Conservation (phyloP, 1,140 invertebrate genomes). For the Himalopsyche phryganea region DNA sequence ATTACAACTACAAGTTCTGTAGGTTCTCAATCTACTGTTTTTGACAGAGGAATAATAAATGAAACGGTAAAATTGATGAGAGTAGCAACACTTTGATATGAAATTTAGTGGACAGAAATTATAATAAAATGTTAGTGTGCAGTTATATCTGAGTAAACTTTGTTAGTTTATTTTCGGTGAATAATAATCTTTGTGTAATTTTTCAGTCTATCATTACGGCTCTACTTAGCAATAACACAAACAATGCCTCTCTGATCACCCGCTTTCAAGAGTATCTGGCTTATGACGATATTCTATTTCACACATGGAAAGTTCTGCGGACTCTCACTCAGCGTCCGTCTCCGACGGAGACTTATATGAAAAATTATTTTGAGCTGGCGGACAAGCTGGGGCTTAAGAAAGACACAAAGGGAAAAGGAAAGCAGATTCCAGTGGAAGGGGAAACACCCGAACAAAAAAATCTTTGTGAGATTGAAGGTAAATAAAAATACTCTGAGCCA, state of each 20-base stretch:
- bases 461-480: constrained; percentile 47
- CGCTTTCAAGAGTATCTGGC: constrained; percentile 62
- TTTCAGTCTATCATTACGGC: constrained; percentile 51
- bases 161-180: too few species aligned
- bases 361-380: constrained; percentile 67
- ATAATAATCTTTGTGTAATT: too few species aligned
- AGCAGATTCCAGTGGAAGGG: constrained; percentile 35
- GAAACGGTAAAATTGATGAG: too few species aligned
- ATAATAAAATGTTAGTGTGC: too few species aligned
- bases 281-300: constrained; percentile 62
- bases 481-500: constrained; percentile 1
- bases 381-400: constrained; percentile 58
- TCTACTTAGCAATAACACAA: constrained; percentile 54
- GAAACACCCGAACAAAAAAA: constrained; percentile 41
- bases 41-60: too few species aligned
- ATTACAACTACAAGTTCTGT: too few species aligned
- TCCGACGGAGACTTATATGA: constrained; percentile 60
- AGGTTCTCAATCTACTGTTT: too few species aligned
- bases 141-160: too few species aligned
- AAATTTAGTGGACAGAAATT: too few species aligned
- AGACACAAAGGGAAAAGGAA: constrained; percentile 44
- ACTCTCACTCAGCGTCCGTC: constrained; percentile 50
- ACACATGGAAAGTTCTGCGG: constrained; percentile 56
- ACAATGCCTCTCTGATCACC: constrained; percentile 51
- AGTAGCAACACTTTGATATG: too few species aligned